Evolutionary conservation across 2,113 vertebrate genomes (phyloP).

Genomic region (Prionailurus bengalensis): DNA sequence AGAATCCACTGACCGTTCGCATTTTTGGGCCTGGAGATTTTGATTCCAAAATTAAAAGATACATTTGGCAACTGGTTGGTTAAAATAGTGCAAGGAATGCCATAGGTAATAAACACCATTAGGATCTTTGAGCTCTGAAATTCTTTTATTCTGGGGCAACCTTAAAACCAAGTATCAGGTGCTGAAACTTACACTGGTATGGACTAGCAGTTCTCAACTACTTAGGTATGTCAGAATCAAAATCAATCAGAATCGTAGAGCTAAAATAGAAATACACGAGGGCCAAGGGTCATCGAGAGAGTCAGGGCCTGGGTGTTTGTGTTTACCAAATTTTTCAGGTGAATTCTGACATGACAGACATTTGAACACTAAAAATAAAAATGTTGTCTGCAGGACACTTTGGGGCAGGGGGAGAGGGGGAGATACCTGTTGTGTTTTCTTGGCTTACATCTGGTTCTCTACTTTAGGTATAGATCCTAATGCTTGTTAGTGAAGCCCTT

Average conservation of each 20-base stretch:
- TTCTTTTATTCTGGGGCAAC: background rate
- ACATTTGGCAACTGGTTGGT: rapidly evolving
- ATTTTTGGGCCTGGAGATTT: background rate
- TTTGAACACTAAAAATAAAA: background rate
- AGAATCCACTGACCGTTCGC: background rate
- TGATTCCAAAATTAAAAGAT: background rate
- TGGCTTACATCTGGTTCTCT: background rate
- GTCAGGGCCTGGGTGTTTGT: background rate
- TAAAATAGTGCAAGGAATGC: background rate
- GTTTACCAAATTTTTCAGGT: background rate
- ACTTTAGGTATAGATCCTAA: background rate
- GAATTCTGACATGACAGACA: background rate
- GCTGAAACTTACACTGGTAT: background rate
- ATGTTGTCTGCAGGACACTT: background rate
- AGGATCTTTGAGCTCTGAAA: background rate
- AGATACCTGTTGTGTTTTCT: background rate
- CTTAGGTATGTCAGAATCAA: background rate
- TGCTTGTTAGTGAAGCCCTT: background rate
- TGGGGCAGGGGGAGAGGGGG: background rate
- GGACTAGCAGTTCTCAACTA: background rate
- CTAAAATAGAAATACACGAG: background rate
- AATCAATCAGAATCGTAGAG: background rate
- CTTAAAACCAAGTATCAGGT: background rate
- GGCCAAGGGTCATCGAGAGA: background rate
- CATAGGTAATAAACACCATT: no score